These are phyloP conservation scores for Capromys pilorides DNA, from an alignment of 2,797 vertebrate genomes.

Conservation along the genomic window DNA sequence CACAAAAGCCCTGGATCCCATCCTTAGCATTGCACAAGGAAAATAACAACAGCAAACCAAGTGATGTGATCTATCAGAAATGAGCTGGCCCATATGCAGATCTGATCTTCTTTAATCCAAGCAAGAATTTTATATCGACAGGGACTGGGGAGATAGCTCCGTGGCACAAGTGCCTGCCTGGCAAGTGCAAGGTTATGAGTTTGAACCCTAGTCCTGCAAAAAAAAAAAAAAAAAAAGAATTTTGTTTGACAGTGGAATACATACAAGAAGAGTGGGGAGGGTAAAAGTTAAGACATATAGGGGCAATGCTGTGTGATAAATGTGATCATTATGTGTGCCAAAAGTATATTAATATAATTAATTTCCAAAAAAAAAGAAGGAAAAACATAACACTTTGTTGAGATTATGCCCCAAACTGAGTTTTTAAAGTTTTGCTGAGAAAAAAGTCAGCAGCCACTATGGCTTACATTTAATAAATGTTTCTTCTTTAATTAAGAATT, in stretches of 20 bases:
- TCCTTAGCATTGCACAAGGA: background rate
- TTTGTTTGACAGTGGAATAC: background rate
- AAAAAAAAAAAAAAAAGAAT: too few species aligned
- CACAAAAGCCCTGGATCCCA: background rate
- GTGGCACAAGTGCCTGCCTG: too few species aligned
- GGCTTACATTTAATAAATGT: background rate
- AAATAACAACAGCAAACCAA: background rate
- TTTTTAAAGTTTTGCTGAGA: background rate
- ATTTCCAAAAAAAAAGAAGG: background rate
- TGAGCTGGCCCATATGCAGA: background rate
- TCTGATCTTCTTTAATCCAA: slow-evolving; percentile 31
- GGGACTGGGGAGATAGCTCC: too few species aligned
- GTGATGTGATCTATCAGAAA: background rate
- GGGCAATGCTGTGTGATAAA: background rate
- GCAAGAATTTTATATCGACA: slow-evolving; percentile 19
- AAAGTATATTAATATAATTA: background rate
- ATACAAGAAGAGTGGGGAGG: background rate
- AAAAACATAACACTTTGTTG: slow-evolving; percentile 11
- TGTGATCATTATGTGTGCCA: background rate
- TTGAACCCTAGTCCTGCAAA: too few species aligned
- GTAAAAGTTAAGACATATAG: background rate
- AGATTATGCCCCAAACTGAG: background rate
- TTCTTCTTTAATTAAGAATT: slow-evolving; percentile 46
- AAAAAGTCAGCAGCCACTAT: background rate
- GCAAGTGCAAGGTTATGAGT: too few species aligned